Base-by-base conservation (phyloP, 2,797 vertebrate species). In the Sphaeramia orbicularis region DNA sequence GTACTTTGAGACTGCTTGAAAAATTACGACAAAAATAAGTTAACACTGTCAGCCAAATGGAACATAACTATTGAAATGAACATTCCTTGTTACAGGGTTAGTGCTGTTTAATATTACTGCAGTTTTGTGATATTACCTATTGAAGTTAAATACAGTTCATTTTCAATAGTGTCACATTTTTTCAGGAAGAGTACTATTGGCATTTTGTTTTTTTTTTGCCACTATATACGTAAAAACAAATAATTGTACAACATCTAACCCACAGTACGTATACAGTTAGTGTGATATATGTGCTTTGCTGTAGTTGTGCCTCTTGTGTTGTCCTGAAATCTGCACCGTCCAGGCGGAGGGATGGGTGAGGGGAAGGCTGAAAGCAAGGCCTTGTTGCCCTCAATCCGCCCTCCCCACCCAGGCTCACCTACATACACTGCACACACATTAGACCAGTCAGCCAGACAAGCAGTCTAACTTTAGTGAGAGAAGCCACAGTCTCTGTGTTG, bases 351-450 rank as follows among this genome's bases (percentile, higher is more conserved):
- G 18, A 68, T 10, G 56, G 56, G 65, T 41, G 58, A 15, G 55
- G 72, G 62, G 70, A 41, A 61, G 57, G 7, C 81, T 89, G 83
- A 91, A 91, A 91, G 87, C 81, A 75, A 21, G 37, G 73, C 83
- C 87, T 92, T 90, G 89, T 90, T 91, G 74, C 78, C 65, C 54
- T 84, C 62, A 77, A 59, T 65, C 62, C 50, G 73, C 55, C 66
- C 78, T 57, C 65, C 76, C 71, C 71, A 60, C 50, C 50, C 66
- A 67, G 64, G 41, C 70, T 80, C 65, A 83, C 67, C 76, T 69
- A 73, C 70, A 32, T 48, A 60, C 51, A 53, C 35, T 65, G 50
- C 38, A 60, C 70, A 67, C 51, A 53, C 15, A 49, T 50, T 30
- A 60, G 24, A 40, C 40, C 54, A 60, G 65, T 58, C 37, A 48